These are phyloP conservation scores for Drosophila formosana DNA, from an alignment of 2,888 invertebrate species.

Conservation along the genomic window DNA sequence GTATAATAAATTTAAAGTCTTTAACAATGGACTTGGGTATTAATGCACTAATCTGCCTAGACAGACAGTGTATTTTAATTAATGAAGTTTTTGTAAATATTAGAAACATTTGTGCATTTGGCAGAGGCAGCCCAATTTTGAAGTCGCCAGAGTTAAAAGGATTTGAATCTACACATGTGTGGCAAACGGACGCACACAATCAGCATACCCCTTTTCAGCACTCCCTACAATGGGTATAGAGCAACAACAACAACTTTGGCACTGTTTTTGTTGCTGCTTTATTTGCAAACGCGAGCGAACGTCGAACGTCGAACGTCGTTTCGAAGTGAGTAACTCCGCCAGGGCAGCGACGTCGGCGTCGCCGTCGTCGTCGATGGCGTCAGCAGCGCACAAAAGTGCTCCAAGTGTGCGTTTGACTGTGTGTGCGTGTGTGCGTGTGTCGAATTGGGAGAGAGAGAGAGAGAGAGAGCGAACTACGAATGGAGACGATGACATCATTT, in stretches of 20 bases:
- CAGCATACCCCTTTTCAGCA: not conserved
- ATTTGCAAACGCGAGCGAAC: slow-evolving; percentile 46
- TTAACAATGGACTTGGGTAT: too few relatives aligned
- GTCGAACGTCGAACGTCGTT: too few relatives aligned
- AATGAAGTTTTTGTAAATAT: too few relatives aligned
- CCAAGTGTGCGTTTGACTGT: not conserved
- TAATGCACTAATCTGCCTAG: too few relatives aligned
- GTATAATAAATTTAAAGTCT: too few relatives aligned
- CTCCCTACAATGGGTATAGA: not conserved
- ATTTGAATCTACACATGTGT: not conserved
- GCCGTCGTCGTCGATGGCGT: slow-evolving; percentile 61
- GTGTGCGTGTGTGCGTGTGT: slow-evolving; percentile 1
- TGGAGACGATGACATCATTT: slow-evolving; percentile 70
- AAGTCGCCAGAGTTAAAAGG: not conserved
- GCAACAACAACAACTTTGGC: slow-evolving; percentile 28
- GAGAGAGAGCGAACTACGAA: slow-evolving; percentile 1
- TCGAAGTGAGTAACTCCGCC: slow-evolving; percentile 56
- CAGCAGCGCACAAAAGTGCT: slow-evolving; percentile 67
- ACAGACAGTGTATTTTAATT: too few relatives aligned
- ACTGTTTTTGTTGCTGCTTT: slow-evolving; percentile 9
- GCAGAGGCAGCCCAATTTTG: too few relatives aligned
- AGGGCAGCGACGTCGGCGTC: slow-evolving; percentile 40
- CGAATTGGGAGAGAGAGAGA: slow-evolving; percentile 1
- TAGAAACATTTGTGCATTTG: too few relatives aligned
- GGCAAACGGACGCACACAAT: not conserved